Evolutionary conservation across 2,888 invertebrate species (phyloP).

Genomic region (Euproctis similis): DNA sequence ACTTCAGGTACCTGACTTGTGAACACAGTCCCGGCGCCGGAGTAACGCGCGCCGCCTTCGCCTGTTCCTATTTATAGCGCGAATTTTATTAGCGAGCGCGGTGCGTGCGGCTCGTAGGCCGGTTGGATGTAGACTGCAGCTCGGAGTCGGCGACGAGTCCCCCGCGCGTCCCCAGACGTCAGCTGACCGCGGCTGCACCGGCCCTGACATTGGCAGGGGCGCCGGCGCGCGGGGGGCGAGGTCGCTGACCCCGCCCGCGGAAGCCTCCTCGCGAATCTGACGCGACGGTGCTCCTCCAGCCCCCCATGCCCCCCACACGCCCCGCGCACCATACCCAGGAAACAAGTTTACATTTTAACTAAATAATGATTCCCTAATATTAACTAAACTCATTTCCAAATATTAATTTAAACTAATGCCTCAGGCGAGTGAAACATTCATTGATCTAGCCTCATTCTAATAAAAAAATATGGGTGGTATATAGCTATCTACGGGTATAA

Average conservation of each 20-base stretch:
- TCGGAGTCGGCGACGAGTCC: conserved; percentile 48
- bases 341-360: too few relatives aligned
- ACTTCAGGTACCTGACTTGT: conserved; percentile 99
- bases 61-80: conserved; percentile 55
- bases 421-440: too few relatives aligned
- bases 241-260: conserved; percentile 71
- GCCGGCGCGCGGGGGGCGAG: conserved; percentile 59
- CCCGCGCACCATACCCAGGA: too few relatives aligned
- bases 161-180: conserved; percentile 75
- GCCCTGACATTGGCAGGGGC: conserved; percentile 74
- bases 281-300: conserved; percentile 32
- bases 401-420: too few relatives aligned
- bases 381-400: too few relatives aligned
- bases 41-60: conserved; percentile 85
- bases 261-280: conserved; percentile 66
- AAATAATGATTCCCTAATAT: too few relatives aligned
- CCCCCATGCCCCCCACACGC: conserved; percentile 17
- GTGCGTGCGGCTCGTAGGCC: conserved; percentile 48
- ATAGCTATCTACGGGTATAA: too few relatives aligned
- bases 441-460: too few relatives aligned
- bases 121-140: conserved; percentile 65
- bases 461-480: too few relatives aligned
- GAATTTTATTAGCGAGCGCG: conserved; percentile 26
- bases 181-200: conserved; percentile 75
- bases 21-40: conserved; percentile 89